These are phyloP conservation scores for Anoplolepis gracilipes DNA, from an alignment of 1,140 invertebrate species.

Conservation along the genomic window DNA sequence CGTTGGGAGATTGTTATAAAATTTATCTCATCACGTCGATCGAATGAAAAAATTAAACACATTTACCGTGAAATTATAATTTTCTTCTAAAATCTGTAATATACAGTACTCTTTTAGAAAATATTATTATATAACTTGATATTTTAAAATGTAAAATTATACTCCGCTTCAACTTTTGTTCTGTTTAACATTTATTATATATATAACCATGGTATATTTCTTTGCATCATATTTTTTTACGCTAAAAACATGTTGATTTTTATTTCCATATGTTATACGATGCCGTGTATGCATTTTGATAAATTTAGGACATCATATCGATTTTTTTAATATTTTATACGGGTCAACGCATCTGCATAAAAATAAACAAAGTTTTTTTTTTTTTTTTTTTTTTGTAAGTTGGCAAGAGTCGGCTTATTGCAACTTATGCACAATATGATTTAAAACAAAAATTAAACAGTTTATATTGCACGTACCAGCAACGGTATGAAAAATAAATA, in stretches of 20 bases:
- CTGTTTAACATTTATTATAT: slow-evolving; percentile 1
- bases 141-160: slow-evolving; percentile 19
- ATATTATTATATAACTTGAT: not conserved
- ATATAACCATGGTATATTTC: not conserved
- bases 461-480: slow-evolving; percentile 6
- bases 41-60: not conserved
- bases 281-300: not conserved
- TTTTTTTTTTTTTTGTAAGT: slow-evolving; percentile 10
- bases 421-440: slow-evolving; percentile 17
- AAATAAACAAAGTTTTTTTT: slow-evolving; percentile 29
- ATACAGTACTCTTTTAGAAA: not conserved
- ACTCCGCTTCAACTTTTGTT: not conserved
- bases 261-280: not conserved
- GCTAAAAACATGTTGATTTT: not conserved
- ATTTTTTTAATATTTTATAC: slow-evolving; percentile 15
- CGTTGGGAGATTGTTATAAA: not conserved
- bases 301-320: not conserved
- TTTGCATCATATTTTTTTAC: not conserved
- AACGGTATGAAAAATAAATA: slow-evolving; percentile 36
- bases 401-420: not conserved
- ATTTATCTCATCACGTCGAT: not conserved
- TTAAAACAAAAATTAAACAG: slow-evolving; percentile 53
- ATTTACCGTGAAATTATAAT: not conserved
- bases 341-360: not conserved
- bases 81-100: not conserved